Conservation (phyloP, 2,888 invertebrate genomes). For the Dicyrtoma fusca region DNA sequence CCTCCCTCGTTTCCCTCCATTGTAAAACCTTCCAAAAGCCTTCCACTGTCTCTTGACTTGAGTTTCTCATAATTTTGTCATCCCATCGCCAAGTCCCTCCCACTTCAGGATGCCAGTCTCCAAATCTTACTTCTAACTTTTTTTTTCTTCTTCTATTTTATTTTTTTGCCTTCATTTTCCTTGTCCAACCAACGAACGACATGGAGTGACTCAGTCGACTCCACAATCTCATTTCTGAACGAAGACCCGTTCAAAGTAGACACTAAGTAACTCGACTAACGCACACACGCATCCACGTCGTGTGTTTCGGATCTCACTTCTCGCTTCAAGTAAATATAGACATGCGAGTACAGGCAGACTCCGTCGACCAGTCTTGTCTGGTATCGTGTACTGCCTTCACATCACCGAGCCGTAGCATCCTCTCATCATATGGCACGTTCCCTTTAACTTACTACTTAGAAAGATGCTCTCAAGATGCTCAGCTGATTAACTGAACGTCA, state of each 20-base stretch:
- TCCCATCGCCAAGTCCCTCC: slow-evolving; percentile 40
- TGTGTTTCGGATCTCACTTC: too few relatives aligned
- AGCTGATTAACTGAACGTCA: slow-evolving; percentile 24
- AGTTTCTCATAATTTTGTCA: slow-evolving; percentile 26
- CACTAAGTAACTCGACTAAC: too few relatives aligned
- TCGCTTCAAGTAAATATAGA: too few relatives aligned
- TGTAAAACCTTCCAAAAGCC: neutral
- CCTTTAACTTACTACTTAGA: too few relatives aligned
- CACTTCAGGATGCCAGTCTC: slow-evolving; percentile 15
- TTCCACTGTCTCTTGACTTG: slow-evolving; percentile 1
- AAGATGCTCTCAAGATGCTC: neutral
- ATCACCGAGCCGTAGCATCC: too few relatives aligned
- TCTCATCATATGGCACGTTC: too few relatives aligned
- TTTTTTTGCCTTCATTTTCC: neutral
- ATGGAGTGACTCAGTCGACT: too few relatives aligned
- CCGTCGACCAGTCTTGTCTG: neutral
- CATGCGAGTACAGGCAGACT: neutral
- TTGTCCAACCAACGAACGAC: slow-evolving; percentile 8
- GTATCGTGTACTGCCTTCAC: too few relatives aligned
- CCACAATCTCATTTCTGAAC: too few relatives aligned
- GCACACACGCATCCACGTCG: too few relatives aligned
- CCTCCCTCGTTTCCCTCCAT: slow-evolving; percentile 30
- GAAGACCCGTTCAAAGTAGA: too few relatives aligned
- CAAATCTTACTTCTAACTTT: neutral
- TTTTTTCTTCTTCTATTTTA: slow-evolving; percentile 13